Evolutionary conservation across 2,113 vertebrate species (phyloP).

Genomic region (Callaeas wilsoni): DNA sequence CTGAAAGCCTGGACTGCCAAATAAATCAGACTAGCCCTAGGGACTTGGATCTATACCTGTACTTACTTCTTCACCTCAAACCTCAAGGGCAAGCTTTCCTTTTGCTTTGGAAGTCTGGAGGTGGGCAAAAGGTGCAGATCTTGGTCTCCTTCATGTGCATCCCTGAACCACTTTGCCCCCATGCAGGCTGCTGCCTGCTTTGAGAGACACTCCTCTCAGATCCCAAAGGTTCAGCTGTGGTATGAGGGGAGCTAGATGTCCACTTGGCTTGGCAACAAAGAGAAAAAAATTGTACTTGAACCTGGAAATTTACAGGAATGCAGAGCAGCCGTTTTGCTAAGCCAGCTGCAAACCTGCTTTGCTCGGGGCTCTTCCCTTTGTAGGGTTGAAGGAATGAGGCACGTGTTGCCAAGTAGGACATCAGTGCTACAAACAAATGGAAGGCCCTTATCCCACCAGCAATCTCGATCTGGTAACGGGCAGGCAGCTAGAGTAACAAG

Average conservation of each 20-base stretch:
- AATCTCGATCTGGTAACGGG: constrained; percentile 32
- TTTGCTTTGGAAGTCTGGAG: constrained; percentile 9
- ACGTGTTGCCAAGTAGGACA: constrained; percentile 64
- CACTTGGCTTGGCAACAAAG: constrained; percentile 6
- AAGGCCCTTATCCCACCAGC: constrained; percentile 33
- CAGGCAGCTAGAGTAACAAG: constrained; percentile 16
- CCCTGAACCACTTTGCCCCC: not conserved
- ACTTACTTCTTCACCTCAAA: constrained; percentile 24
- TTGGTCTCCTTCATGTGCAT: not conserved
- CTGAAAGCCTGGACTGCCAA: not conserved
- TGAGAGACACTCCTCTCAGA: not conserved
- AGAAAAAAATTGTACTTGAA: constrained; percentile 18
- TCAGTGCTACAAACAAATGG: constrained; percentile 48
- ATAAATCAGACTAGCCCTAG: constrained; percentile 11
- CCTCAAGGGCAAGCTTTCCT: not conserved
- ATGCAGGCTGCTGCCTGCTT: not conserved
- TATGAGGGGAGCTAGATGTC: not conserved
- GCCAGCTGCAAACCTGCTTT: constrained; percentile 64
- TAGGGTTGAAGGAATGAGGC: constrained; percentile 46
- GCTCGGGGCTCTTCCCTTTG: constrained; percentile 65
- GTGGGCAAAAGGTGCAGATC: not conserved
- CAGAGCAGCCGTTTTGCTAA: constrained; percentile 38
- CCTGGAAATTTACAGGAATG: constrained; percentile 77
- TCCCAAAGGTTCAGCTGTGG: not conserved
- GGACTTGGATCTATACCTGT: not conserved